These are phyloP conservation scores for Griposia aprilina DNA, from an alignment of 2,888 invertebrate genomes.

Conservation along the genomic window DNA sequence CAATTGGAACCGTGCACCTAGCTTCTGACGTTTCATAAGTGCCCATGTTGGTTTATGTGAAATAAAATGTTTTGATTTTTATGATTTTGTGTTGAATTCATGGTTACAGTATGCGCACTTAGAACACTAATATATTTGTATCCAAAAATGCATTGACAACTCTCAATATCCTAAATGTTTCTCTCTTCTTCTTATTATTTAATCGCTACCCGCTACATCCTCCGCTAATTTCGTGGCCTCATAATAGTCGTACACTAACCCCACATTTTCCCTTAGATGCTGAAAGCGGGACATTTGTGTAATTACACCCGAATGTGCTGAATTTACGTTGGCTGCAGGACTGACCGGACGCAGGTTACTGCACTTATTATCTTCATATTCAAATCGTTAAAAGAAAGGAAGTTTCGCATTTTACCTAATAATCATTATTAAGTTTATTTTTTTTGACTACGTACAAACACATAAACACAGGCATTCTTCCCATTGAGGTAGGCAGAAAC, in stretches of 20 bases:
- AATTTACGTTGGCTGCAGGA: slow-evolving; percentile 39
- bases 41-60: too few species aligned
- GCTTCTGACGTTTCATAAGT: too few species aligned
- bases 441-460: neutral
- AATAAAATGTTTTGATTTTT: too few species aligned
- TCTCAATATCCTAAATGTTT: too few species aligned
- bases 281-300: slow-evolving; percentile 46
- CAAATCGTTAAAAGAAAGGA: slow-evolving; percentile 14
- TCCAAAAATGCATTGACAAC: neutral
- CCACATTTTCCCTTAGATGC: slow-evolving; percentile 45
- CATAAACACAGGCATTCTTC: neutral
- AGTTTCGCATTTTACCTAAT: neutral
- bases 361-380: slow-evolving; percentile 11
- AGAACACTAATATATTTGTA: neutral
- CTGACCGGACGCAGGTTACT: slow-evolving; percentile 29
- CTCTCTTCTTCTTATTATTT: neutral
- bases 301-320: slow-evolving; percentile 54
- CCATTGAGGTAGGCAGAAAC: neutral
- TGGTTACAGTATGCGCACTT: too few species aligned
- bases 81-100: too few species aligned
- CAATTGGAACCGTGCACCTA: too few species aligned
- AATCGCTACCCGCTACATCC: neutral
- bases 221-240: slow-evolving; percentile 36
- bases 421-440: neutral
- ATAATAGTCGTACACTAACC: slow-evolving; percentile 34